Evolutionary conservation across 2,888 invertebrate genomes (phyloP).

Genomic region (Myathropa florea): DNA sequence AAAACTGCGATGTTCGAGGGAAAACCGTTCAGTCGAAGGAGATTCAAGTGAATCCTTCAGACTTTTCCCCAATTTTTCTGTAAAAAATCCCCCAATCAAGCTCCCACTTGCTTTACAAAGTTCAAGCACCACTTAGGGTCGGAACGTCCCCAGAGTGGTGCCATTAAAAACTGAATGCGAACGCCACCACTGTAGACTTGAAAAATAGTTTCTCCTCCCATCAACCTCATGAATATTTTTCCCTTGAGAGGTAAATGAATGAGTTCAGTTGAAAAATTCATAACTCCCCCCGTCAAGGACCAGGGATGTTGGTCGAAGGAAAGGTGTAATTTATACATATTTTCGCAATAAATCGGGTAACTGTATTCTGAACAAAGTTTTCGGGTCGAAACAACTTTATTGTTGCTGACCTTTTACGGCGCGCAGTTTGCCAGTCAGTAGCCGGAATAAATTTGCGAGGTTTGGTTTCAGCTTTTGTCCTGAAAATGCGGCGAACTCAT

Average conservation of each 20-base stretch:
- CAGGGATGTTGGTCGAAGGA: background rate
- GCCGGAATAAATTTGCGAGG: background rate
- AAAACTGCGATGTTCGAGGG: too few relatives aligned
- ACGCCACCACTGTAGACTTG: background rate
- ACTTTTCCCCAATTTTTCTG: too few relatives aligned
- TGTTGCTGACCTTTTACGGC: constrained; percentile 7
- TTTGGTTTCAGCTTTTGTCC: background rate
- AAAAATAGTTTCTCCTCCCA: background rate
- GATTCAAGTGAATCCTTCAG: too few relatives aligned
- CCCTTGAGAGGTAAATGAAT: background rate
- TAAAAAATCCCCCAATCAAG: background rate
- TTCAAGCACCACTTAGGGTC: background rate
- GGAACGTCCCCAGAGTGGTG: background rate
- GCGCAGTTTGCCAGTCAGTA: background rate
- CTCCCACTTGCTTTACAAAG: background rate
- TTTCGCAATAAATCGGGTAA: constrained; percentile 8
- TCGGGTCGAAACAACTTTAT: constrained; percentile 18
- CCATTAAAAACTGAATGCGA: background rate
- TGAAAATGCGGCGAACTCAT: background rate
- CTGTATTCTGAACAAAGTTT: background rate
- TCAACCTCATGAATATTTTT: background rate
- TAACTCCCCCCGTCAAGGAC: background rate
- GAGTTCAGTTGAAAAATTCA: background rate
- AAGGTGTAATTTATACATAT: constrained; percentile 25
- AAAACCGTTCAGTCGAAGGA: too few relatives aligned